Evolutionary conservation across 2,888 invertebrate genomes (phyloP), one percentile per base, ranked within the genome.

Genomic region (Halocaridina rubra): DNA sequence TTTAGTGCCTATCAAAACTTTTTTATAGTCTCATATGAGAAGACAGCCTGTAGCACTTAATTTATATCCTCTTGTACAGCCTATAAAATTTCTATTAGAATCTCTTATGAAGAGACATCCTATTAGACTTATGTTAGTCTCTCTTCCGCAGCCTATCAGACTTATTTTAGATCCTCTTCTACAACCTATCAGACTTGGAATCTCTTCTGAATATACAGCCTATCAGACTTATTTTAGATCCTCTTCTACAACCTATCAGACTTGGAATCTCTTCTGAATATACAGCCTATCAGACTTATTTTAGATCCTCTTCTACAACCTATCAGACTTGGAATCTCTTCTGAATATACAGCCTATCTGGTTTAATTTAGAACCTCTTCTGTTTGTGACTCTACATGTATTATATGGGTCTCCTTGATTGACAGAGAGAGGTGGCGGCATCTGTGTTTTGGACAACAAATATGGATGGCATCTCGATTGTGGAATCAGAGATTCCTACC

Each of bases 401-500:
- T n/a, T n/a, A n/a, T n/a, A n/a, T n/a, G n/a, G n/a, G n/a, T n/a
- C n/a, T n/a, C n/a, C n/a, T n/a, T n/a, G n/a, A n/a, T 19, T 53
- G 53, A 53, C 84, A 86, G 86, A 76, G 27, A 67, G 69, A 19
- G 80, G 57, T 30, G 46, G 61, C 13, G 64, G 61, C 39, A 76
- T 87, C 64, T 87, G 87, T 57, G 87, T 87, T 10, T 24, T 87
- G 53, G 85, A 87, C 80, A 87, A 80, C 85, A 87, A 87, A 67
- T 39, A 76, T n/a, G 87, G 87, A 8, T 87, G 87, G 87, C 71
- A 72, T 64, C 24, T 87, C 10, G 76, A 85, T 32, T 87, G 87
- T 59, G 87, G 87, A 24, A n/a, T 87, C 30, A 82, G 87, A 24
- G 87, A 87, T 61, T 78, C 81, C 61, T 87, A 87, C 39, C 82